These are phyloP conservation scores for Ophion costatus DNA, from an alignment of 2,888 invertebrate genomes.

Conservation along the genomic window DNA sequence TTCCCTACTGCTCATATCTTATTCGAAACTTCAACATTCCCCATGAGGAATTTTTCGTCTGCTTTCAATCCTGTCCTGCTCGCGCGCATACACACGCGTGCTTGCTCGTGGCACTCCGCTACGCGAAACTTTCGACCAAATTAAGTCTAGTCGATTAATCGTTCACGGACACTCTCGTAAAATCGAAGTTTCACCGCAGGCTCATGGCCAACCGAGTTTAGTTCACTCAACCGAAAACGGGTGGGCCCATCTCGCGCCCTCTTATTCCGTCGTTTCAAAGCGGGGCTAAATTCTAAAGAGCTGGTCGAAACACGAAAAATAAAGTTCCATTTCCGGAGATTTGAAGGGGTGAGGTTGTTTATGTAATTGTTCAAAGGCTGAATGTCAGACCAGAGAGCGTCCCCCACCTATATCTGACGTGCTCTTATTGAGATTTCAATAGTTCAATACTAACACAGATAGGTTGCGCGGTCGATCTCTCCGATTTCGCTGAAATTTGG, in stretches of 20 bases:
- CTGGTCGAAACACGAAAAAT: background rate
- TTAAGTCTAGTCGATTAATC: slow-evolving; percentile 81
- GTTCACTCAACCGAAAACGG: slow-evolving; percentile 42
- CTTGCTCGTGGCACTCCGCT: slow-evolving; percentile 50
- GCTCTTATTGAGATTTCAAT: too few species aligned
- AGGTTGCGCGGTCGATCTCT: too few species aligned
- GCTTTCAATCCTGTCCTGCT: slow-evolving; percentile 14
- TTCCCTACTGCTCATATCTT: slow-evolving; percentile 28
- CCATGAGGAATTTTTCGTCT: slow-evolving; percentile 30
- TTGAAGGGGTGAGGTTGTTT: background rate
- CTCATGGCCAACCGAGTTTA: slow-evolving; percentile 64
- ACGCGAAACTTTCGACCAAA: slow-evolving; percentile 75
- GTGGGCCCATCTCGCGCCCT: slow-evolving; percentile 14
- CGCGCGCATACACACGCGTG: slow-evolving; percentile 36
- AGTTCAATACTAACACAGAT: too few species aligned
- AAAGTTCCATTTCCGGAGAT: background rate
- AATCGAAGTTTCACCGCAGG: slow-evolving; percentile 75
- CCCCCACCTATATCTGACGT: too few species aligned
- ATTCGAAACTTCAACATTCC: slow-evolving; percentile 25
- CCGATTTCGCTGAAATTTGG: too few species aligned
- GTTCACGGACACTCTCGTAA: slow-evolving; percentile 66
- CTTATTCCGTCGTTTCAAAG: background rate
- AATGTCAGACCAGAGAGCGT: too few species aligned
- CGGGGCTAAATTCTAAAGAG: background rate
- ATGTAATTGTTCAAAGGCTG: background rate